Evolutionary conservation across 2,113 vertebrate genomes (phyloP).

Genomic region (Gasterosteus aculeatus): DNA sequence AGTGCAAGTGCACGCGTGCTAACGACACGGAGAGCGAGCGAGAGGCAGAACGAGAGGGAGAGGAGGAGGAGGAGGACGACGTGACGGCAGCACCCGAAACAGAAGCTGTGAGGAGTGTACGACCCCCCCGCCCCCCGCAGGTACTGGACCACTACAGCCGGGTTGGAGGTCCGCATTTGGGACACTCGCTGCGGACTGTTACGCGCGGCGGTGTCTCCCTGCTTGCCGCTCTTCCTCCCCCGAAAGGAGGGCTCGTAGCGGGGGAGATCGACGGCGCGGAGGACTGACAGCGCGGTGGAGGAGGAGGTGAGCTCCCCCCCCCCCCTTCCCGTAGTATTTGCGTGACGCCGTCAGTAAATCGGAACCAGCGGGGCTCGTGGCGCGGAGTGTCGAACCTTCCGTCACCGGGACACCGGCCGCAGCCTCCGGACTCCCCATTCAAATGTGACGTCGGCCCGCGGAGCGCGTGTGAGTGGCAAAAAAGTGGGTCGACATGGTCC

Average conservation of each 20-base stretch:
- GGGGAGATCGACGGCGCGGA: constrained; percentile 39
- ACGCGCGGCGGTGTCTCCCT: constrained; percentile 48
- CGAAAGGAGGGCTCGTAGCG: constrained; percentile 21
- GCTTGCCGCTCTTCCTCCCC: constrained; percentile 52
- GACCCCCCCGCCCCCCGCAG: not conserved
- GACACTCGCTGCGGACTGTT: constrained; percentile 41
- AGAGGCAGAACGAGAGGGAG: not conserved
- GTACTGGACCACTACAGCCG: constrained; percentile 13
- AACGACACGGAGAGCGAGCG: not conserved
- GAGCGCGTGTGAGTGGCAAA: not conserved
- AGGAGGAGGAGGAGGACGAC: constrained; percentile 34
- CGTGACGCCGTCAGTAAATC: constrained; percentile 24
- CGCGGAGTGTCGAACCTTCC: constrained; percentile 33
- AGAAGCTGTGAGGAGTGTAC: constrained; percentile 35
- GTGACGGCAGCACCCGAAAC: constrained; percentile 41
- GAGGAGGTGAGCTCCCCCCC: constrained; percentile 58
- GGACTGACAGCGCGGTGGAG: constrained; percentile 53
- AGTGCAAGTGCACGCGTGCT: constrained; percentile 37
- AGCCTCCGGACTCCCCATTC: not conserved
- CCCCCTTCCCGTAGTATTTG: not conserved
- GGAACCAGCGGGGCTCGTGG: not conserved
- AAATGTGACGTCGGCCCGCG: not conserved
- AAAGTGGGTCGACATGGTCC: not conserved
- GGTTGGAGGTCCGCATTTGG: not conserved
- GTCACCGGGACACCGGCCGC: constrained; percentile 34